Evolutionary conservation across 2,888 invertebrate genomes (phyloP).

Genomic region (Tiliacea citrago): DNA sequence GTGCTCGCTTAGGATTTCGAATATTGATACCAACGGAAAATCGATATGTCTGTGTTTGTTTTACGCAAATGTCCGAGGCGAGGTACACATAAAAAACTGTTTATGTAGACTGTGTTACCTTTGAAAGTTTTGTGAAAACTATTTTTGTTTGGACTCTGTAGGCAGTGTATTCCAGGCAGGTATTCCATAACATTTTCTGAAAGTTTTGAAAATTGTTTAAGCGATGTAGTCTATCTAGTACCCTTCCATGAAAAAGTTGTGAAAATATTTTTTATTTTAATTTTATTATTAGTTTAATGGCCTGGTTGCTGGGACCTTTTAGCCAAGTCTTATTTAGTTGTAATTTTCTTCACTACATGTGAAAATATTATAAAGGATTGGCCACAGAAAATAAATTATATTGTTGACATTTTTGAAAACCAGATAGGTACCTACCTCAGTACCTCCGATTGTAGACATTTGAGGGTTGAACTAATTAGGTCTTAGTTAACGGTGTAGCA

Average conservation of each 20-base stretch:
- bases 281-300: too few relatives aligned
- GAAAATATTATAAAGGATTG: neutral
- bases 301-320: too few relatives aligned
- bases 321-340: too few relatives aligned
- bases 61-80: slow-evolving; percentile 35
- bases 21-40: slow-evolving; percentile 41
- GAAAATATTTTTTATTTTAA: too few relatives aligned
- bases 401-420: neutral
- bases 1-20: slow-evolving; percentile 1
- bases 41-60: slow-evolving; percentile 60
- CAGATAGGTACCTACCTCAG: too few relatives aligned
- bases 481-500: neutral
- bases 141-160: slow-evolving; percentile 3
- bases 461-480: neutral
- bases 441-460: neutral
- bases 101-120: slow-evolving; percentile 13
- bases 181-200: neutral
- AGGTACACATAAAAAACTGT: slow-evolving; percentile 22
- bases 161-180: neutral
- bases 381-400: neutral
- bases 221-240: neutral
- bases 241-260: neutral
- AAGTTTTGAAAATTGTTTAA: neutral
- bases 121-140: slow-evolving; percentile 14
- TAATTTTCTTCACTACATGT: too few relatives aligned